A percentile compares a stretch with the other conserved stretches of the same genome.
Conservation (phyloP, 1,140 invertebrate species). For the Bathynomus jamesi region DNA sequence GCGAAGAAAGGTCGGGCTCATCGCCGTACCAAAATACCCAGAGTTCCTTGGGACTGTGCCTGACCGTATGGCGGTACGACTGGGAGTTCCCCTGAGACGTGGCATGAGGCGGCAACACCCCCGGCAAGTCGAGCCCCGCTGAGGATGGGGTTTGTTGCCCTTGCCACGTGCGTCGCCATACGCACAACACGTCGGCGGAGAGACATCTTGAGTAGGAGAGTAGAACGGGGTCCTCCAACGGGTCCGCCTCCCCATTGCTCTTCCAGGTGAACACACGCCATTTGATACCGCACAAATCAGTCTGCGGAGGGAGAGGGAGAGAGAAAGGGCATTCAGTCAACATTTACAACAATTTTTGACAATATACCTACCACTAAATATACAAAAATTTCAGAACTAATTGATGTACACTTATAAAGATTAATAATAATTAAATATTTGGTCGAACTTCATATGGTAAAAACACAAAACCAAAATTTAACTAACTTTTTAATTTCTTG, state of each 20-base stretch:
- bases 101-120: slow-evolving; percentile 37
- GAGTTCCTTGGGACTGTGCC: slow-evolving; percentile 69
- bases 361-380: neutral
- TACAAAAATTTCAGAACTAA: no score
- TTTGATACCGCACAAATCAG: slow-evolving; percentile 97
- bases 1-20: slow-evolving; percentile 64
- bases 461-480: no score
- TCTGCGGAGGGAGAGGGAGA: no score
- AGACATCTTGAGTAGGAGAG: slow-evolving; percentile 87
- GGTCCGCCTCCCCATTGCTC: slow-evolving; percentile 48
- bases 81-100: slow-evolving; percentile 28
- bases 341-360: neutral
- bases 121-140: slow-evolving; percentile 41
- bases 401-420: no score
- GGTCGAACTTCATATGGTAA: no score
- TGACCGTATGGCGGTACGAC: slow-evolving; percentile 28
- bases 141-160: slow-evolving; percentile 44
- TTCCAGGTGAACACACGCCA: slow-evolving; percentile 66
- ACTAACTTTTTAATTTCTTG: no score
- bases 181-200: slow-evolving; percentile 89
- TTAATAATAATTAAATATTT: neutral
- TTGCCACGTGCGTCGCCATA: slow-evolving; percentile 69
- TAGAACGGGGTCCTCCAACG: slow-evolving; percentile 86
- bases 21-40: slow-evolving; percentile 99
- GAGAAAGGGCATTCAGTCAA: slow-evolving; percentile 19